Evolutionary conservation across 2,113 vertebrate species (phyloP).

Genomic region (Empidonax traillii): DNA sequence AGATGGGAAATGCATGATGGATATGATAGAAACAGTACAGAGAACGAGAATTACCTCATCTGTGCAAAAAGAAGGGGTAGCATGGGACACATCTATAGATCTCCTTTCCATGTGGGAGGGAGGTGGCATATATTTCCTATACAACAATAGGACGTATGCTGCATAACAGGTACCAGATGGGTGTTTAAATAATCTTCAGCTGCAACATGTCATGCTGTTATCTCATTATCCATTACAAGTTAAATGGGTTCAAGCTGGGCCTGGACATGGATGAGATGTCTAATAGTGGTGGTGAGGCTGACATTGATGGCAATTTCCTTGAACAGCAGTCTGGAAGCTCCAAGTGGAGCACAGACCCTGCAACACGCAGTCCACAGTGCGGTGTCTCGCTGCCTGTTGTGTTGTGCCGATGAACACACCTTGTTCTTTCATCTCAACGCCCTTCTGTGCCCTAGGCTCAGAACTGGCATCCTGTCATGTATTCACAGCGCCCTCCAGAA

Average conservation of each 20-base stretch:
- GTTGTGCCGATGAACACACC: not conserved
- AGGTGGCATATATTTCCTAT: conserved; percentile 62
- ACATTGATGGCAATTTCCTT: conserved; percentile 66
- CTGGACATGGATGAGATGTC: conserved; percentile 42
- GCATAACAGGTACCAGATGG: conserved; percentile 66
- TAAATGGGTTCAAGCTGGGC: conserved; percentile 65
- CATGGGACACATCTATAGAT: not conserved
- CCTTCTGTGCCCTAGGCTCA: not conserved
- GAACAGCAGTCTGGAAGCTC: conserved; percentile 56
- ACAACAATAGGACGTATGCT: conserved; percentile 54
- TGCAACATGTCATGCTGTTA: conserved; percentile 65
- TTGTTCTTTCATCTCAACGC: not conserved
- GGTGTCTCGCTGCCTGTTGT: not conserved
- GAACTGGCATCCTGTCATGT: not conserved
- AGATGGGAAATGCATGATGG: not conserved
- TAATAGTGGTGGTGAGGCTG: conserved; percentile 35
- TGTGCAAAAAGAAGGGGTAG: not conserved
- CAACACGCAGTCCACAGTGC: not conserved
- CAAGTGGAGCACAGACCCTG: conserved; percentile 42
- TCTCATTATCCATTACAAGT: conserved; percentile 59
- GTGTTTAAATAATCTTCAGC: conserved; percentile 61
- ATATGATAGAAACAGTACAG: not conserved
- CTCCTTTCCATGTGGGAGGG: conserved; percentile 47
- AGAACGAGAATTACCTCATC: not conserved
- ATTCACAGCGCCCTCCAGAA: not conserved